phyloP scores from a whole-genome alignment of 2,797 vertebrate genomes.

The Denticeps clupeoides region DNA sequence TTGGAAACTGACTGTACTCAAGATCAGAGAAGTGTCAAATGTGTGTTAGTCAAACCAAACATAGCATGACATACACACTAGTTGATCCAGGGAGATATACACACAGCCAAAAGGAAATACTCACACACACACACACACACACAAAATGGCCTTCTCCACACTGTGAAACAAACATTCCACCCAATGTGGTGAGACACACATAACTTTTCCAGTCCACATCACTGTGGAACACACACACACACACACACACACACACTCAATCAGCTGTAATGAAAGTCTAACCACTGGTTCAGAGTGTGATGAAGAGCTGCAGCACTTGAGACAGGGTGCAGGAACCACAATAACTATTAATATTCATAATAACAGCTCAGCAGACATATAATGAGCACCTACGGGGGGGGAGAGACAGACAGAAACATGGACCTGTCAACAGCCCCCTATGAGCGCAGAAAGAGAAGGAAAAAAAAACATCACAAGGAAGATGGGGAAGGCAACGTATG shows the following conservation, averaged over 20 bases:
- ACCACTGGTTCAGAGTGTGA: neutral
- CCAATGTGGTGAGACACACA: neutral
- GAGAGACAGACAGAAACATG: neutral
- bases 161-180: neutral
- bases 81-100: neutral
- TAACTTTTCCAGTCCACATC: too few species aligned
- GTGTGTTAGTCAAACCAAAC: too few species aligned
- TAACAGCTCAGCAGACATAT: neutral
- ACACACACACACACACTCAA: neutral
- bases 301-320: neutral
- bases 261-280: neutral
- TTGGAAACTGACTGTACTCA: too few species aligned
- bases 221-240: neutral
- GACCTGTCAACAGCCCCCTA: neutral
- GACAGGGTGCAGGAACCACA: conserved; percentile 1
- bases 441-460: too few species aligned
- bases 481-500: too few species aligned
- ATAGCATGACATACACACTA: too few species aligned
- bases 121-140: conserved; percentile 3
- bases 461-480: too few species aligned
- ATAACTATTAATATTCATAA: neutral
- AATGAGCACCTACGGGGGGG: neutral
- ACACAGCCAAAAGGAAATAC: neutral
- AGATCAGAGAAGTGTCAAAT: too few species aligned
- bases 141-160: too few species aligned